Conservation (phyloP, 2,888 invertebrate species). For the Ommatoiulus sabulosus region DNA sequence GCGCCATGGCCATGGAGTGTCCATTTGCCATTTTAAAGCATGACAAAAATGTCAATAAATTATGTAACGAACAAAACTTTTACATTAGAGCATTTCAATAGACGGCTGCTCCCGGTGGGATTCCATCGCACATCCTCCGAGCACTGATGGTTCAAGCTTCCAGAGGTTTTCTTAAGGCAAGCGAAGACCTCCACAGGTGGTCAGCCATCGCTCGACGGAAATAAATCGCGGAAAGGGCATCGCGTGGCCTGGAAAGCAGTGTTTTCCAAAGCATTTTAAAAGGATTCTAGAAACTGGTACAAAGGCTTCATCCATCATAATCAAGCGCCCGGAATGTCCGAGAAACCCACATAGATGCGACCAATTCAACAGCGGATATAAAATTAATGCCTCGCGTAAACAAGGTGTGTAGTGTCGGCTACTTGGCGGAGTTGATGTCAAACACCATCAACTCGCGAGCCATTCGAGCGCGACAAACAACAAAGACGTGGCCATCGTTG, state of each 20-base stretch:
- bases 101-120: background rate
- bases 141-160: background rate
- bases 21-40: conserved; percentile 9
- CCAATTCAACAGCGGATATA: background rate
- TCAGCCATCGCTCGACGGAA: background rate
- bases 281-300: background rate
- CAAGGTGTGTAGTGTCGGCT: background rate
- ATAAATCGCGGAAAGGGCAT: background rate
- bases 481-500: background rate
- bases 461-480: background rate
- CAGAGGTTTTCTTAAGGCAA: background rate
- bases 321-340: background rate
- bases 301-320: conserved; percentile 23
- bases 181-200: background rate
- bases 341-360: background rate
- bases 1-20: background rate
- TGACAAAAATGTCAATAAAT: conserved; percentile 36
- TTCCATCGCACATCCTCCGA: background rate
- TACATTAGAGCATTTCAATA: conserved; percentile 9
- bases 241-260: conserved; percentile 6
- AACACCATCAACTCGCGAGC: background rate
- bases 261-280: background rate
- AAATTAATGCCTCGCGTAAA: background rate
- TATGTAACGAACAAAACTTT: conserved; percentile 8
- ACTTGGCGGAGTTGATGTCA: conserved; percentile 6